These are phyloP conservation scores for Phocides pigmalion DNA, from an alignment of 1,140 invertebrate genomes.

Conservation along the genomic window DNA sequence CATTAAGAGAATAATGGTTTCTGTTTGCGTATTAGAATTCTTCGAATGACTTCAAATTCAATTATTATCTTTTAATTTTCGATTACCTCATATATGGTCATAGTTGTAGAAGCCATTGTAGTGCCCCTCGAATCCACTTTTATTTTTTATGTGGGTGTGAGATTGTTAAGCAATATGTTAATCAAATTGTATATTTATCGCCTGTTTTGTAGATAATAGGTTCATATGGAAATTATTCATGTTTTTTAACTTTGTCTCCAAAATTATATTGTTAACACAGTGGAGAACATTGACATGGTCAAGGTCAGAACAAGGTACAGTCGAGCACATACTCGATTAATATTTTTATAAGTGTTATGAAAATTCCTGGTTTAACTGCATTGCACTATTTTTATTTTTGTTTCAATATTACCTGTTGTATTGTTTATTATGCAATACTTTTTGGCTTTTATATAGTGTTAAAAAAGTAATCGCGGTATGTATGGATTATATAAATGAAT, in stretches of 20 bases:
- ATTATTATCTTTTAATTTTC: not conserved
- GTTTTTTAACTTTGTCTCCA: not conserved
- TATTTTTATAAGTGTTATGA: not conserved
- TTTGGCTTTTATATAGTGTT: no score
- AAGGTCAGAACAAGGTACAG: conserved; percentile 10
- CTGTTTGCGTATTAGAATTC: not conserved
- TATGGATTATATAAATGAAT: no score
- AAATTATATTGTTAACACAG: not conserved
- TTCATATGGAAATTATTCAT: not conserved
- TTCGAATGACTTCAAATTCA: not conserved
- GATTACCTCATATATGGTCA: not conserved
- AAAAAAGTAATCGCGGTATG: no score
- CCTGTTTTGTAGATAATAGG: not conserved
- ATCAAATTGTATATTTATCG: not conserved
- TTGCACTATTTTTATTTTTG: no score
- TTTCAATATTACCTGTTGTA: no score
- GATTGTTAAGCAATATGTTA: not conserved
- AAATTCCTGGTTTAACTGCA: no score
- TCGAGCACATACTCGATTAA: not conserved
- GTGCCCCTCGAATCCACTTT: not conserved
- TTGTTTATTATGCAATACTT: no score
- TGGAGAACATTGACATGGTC: conserved; percentile 17
- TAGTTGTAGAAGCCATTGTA: not conserved
- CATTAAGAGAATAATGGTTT: not conserved
- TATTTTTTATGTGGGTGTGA: not conserved